Evolutionary conservation across 2,113 vertebrate genomes (phyloP).

Genomic region (Delphinapterus leucas): DNA sequence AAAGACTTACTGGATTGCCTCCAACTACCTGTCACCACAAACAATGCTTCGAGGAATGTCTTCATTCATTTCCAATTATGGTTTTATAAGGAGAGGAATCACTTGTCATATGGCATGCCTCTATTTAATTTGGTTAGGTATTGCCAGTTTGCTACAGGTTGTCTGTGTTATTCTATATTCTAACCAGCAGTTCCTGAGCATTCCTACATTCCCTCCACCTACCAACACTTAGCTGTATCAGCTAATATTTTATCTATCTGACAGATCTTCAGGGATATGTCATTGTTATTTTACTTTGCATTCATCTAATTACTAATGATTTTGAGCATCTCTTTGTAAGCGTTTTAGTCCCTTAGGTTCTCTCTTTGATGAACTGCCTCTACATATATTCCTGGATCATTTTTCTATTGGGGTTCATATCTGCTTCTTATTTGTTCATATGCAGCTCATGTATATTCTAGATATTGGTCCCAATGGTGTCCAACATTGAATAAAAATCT

Average conservation of each 20-base stretch:
- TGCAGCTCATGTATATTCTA: neutral
- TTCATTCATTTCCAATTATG: neutral
- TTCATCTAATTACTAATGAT: slow-evolving; percentile 34
- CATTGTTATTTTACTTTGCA: slow-evolving; percentile 43
- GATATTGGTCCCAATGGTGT: neutral
- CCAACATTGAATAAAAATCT: neutral
- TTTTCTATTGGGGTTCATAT: neutral
- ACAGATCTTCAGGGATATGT: neutral
- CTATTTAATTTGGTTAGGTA: neutral
- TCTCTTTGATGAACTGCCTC: neutral
- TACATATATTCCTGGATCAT: neutral
- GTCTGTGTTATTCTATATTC: neutral
- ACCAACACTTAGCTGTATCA: neutral
- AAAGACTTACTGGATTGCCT: neutral
- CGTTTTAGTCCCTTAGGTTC: neutral
- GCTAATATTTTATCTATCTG: neutral
- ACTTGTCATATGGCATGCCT: neutral
- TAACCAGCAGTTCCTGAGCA: neutral
- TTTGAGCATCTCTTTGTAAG: neutral
- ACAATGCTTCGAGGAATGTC: neutral
- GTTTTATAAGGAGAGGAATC: neutral
- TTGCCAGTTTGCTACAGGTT: neutral
- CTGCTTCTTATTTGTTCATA: neutral
- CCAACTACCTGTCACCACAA: neutral
- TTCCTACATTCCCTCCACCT: neutral